These are phyloP conservation scores for Eonycteris spelaea DNA, from an alignment of 2,113 vertebrate species.

Conservation along the genomic window DNA sequence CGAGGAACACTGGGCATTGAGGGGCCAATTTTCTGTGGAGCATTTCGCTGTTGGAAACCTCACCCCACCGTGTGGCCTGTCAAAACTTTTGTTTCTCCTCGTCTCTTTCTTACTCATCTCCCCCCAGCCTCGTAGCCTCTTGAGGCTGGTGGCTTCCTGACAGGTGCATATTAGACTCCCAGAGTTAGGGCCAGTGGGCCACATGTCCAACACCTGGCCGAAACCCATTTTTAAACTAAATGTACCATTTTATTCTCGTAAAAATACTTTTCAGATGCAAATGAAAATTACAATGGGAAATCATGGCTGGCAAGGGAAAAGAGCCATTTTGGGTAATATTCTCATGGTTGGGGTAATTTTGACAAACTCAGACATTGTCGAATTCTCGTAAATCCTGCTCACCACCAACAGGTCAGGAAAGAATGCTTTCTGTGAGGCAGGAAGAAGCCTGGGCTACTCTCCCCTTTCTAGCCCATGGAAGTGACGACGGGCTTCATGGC, in stretches of 20 bases:
- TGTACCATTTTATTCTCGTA: constrained; percentile 70
- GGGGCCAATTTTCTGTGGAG: constrained; percentile 83
- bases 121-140: background rate
- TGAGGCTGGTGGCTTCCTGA: constrained; percentile 80
- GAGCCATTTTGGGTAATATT: constrained; percentile 84
- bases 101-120: background rate
- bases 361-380: constrained; percentile 89
- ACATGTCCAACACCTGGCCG: constrained; percentile 79
- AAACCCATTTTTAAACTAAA: constrained; percentile 72
- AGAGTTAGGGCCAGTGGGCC: constrained; percentile 72
- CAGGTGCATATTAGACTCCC: constrained; percentile 84
- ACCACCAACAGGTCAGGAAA: constrained; percentile 79
- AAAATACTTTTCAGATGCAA: constrained; percentile 76
- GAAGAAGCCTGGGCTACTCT: constrained; percentile 72
- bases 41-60: constrained; percentile 85
- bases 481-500: constrained; percentile 54
- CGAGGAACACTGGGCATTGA: constrained; percentile 79
- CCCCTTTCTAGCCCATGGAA: constrained; percentile 60
- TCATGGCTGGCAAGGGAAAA: constrained; percentile 87
- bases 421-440: constrained; percentile 70
- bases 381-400: constrained; percentile 85
- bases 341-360: constrained; percentile 95
- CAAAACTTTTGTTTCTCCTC: constrained; percentile 78
- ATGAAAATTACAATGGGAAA: constrained; percentile 84
- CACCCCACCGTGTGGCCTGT: constrained; percentile 77